Evolutionary conservation across 2,113 vertebrate species (phyloP).

Genomic region (Vanacampus margaritifer): DNA sequence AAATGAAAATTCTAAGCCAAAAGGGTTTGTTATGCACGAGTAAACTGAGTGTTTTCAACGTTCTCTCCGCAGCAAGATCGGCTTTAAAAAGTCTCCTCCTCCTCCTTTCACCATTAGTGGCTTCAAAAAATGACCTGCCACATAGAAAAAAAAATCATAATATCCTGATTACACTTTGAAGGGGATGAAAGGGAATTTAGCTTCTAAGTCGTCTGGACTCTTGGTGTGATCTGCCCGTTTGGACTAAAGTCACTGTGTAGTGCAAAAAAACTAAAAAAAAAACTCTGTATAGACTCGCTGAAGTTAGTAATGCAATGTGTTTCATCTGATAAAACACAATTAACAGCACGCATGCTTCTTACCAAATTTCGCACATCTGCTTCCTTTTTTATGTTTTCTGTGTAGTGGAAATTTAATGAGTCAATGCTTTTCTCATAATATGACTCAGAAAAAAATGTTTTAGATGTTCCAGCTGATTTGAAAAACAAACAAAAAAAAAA

Average conservation of each 20-base stretch:
- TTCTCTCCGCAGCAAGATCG: slow-evolving; percentile 51
- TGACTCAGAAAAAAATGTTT: slow-evolving; percentile 14
- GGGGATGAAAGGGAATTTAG: background rate
- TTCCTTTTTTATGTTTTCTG: slow-evolving; percentile 23
- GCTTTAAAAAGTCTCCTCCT: slow-evolving; percentile 46
- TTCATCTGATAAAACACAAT: background rate
- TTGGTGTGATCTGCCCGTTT: background rate
- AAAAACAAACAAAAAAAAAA: background rate
- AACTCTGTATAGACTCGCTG: slow-evolving; percentile 7
- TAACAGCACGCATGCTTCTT: slow-evolving; percentile 34
- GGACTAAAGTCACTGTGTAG: too few species aligned
- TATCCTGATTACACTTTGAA: background rate
- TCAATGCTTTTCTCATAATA: slow-evolving; percentile 28
- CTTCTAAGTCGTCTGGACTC: background rate
- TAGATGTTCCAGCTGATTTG: background rate
- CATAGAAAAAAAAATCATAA: background rate
- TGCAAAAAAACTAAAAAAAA: background rate
- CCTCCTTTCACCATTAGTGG: slow-evolving; percentile 63
- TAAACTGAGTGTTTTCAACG: background rate
- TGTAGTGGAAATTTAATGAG: slow-evolving; percentile 7
- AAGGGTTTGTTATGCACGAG: background rate
- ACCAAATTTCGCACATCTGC: slow-evolving; percentile 4
- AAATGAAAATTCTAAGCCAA: background rate
- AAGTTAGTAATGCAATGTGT: background rate
- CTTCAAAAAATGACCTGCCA: slow-evolving; percentile 43